Base-by-base conservation (phyloP, 1,140 invertebrate species). In the Dryas iulia region DNA sequence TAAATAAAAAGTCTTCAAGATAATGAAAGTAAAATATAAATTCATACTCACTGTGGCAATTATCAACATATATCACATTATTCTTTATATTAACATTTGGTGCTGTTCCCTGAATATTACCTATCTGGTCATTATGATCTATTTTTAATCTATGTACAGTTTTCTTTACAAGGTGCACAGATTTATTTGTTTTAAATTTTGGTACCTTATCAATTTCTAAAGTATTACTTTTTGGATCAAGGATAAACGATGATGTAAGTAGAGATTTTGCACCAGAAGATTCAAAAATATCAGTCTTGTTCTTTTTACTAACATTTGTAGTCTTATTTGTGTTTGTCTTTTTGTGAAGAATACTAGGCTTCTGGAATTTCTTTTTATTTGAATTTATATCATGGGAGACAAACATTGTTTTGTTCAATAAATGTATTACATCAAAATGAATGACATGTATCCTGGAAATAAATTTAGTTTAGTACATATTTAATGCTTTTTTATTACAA, bases 271-370 rank as follows among this genome's bases (percentile, higher is more conserved):
- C 47, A 52, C 62, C 71, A 31, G 68, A 67, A 75, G 77, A 77
- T 81, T 76, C 74, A 66, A 62, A 71, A n/a, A 56, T 14, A 69
- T 57, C 59, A 59, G 72, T 63, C 59, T 67, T 63, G 59, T 30
- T 25, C 28, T 31, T 10, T 39, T n/a, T 31, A 11, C 25, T 35
- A 14, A 69, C 21, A 57, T 21, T 24, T 35, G 61, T 35, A 25
- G 54, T 18, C 11, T 64, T 69, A 53, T 25, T 69, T 47, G 53
- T 35, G 8, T 62, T 87, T n/a, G 79, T 39, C 63, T 82, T 86
- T 70, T 70, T 80, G 39, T 86, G 81, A 12, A 90, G 75, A 61
- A 90, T 90, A 74, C 89, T 90, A 35, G 88, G 88, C 68, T 90
- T 90, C 59, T 86, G 83, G 60, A 83, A 81, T 63, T 78, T 83